Percentiles rank a stretch among this genome's conserved stretches.
Conservation (phyloP, 2,113 vertebrate species). For the Caranx ignobilis region DNA sequence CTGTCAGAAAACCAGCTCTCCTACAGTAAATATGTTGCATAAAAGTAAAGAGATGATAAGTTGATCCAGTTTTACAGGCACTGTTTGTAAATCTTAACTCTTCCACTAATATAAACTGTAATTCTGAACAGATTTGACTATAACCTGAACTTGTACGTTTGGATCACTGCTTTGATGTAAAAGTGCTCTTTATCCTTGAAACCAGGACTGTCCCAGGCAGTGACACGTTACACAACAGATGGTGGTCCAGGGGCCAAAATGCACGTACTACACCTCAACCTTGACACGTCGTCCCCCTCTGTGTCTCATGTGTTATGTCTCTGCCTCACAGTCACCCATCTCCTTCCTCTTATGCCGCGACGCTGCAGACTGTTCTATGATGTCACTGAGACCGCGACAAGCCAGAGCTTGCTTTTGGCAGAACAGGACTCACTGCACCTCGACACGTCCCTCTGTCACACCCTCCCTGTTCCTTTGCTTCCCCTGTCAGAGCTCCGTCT, state of each 20-base stretch:
- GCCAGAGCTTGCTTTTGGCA: conserved; percentile 41
- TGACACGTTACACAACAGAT: conserved; percentile 17
- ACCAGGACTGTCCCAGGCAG: conserved; percentile 6
- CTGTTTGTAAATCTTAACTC: no score
- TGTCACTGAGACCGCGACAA: conserved; percentile 26
- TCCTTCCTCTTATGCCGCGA: conserved; percentile 6
- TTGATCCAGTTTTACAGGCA: no score
- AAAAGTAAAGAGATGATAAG: no score
- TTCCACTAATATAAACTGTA: no score
- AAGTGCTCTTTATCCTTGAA: neutral
- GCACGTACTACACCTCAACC: conserved; percentile 34
- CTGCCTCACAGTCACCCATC: conserved; percentile 8
- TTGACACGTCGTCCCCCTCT: neutral
- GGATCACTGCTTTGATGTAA: neutral
- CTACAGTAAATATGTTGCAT: no score
- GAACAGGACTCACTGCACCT: conserved; percentile 37
- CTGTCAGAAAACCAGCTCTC: no score
- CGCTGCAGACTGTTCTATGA: conserved; percentile 38
- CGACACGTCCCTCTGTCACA: conserved; percentile 31
- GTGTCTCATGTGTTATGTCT: conserved; percentile 13
- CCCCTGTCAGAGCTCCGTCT: neutral
- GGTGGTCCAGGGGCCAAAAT: neutral
- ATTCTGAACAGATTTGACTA: no score
- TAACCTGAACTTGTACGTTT: no score
- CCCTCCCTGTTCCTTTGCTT: conserved; percentile 13